Evolutionary conservation across 2,888 invertebrate genomes (phyloP).

Genomic region (Eupeodes latifasciatus): DNA sequence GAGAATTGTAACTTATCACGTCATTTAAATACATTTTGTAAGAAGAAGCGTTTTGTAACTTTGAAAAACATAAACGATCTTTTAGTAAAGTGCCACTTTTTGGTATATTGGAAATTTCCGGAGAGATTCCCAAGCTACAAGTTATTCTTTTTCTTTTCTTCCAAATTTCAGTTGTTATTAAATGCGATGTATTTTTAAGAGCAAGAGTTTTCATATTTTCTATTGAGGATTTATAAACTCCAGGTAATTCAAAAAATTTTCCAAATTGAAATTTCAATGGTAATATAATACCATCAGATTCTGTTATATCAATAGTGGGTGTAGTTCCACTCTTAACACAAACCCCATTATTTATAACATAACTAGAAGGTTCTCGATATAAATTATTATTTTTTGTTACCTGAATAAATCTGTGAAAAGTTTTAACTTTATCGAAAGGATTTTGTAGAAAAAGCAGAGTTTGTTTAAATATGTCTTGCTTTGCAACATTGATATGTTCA

Average conservation of each 20-base stretch:
- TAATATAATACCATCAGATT: slow-evolving; percentile 19
- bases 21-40: too few species aligned
- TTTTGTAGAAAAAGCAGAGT: too few species aligned
- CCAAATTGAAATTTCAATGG: background rate
- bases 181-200: slow-evolving; percentile 14
- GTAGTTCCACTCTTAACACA: slow-evolving; percentile 2
- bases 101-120: too few species aligned
- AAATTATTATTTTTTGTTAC: background rate
- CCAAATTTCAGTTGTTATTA: slow-evolving; percentile 25
- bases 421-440: slow-evolving; percentile 1
- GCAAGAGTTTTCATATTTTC: background rate
- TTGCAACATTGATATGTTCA: too few species aligned
- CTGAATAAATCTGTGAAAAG: slow-evolving; percentile 21
- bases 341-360: slow-evolving; percentile 7
- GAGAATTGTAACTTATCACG: too few species aligned
- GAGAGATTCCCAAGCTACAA: too few species aligned
- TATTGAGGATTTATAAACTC: background rate
- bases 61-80: too few species aligned
- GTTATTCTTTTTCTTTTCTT: background rate
- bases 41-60: too few species aligned
- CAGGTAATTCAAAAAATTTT: slow-evolving; percentile 12
- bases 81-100: too few species aligned
- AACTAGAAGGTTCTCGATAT: background rate
- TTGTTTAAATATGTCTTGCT: too few species aligned
- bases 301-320: background rate